phyloP scores from a whole-genome alignment of 2,113 vertebrate genomes.

The Sprattus sprattus region DNA sequence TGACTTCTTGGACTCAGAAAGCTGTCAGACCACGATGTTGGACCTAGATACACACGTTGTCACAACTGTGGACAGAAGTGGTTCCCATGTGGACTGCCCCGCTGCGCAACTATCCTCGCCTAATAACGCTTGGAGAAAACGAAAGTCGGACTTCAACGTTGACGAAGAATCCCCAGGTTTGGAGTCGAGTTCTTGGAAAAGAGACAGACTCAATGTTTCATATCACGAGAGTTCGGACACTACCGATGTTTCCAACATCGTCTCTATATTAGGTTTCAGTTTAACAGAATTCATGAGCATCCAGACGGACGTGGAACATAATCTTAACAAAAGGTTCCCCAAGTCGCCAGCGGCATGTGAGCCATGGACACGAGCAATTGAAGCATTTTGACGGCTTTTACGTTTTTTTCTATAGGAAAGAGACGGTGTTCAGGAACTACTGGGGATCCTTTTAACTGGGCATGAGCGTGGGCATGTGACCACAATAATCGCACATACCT shows the following conservation, averaged over 20 bases:
- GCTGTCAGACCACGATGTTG: slow-evolving; percentile 79
- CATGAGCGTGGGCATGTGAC: too few relatives aligned
- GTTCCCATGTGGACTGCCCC: slow-evolving; percentile 78
- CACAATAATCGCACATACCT: too few relatives aligned
- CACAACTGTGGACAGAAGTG: slow-evolving; percentile 79
- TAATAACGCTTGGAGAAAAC: slow-evolving; percentile 51
- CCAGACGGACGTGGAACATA: slow-evolving; percentile 74
- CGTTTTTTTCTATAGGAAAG: not conserved
- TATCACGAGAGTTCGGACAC: slow-evolving; percentile 67
- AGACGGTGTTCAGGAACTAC: not conserved
- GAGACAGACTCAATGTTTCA: not conserved
- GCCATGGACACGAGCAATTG: slow-evolving; percentile 80
- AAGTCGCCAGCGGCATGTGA: slow-evolving; percentile 78
- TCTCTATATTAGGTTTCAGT: slow-evolving; percentile 80
- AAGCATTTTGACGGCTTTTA: slow-evolving; percentile 68
- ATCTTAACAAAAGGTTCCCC: slow-evolving; percentile 76
- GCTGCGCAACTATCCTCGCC: slow-evolving; percentile 50
- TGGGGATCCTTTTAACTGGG: too few relatives aligned
- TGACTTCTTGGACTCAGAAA: slow-evolving; percentile 47
- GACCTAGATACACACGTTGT: slow-evolving; percentile 83
- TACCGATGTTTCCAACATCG: slow-evolving; percentile 80
- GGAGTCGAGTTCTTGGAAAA: slow-evolving; percentile 67
- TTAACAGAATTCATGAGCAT: slow-evolving; percentile 77
- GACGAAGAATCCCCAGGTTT: slow-evolving; percentile 65
- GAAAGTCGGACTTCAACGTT: slow-evolving; percentile 67